These are phyloP conservation scores for Ypsolopha scabrella DNA, from an alignment of 2,888 invertebrate species.

Conservation along the genomic window DNA sequence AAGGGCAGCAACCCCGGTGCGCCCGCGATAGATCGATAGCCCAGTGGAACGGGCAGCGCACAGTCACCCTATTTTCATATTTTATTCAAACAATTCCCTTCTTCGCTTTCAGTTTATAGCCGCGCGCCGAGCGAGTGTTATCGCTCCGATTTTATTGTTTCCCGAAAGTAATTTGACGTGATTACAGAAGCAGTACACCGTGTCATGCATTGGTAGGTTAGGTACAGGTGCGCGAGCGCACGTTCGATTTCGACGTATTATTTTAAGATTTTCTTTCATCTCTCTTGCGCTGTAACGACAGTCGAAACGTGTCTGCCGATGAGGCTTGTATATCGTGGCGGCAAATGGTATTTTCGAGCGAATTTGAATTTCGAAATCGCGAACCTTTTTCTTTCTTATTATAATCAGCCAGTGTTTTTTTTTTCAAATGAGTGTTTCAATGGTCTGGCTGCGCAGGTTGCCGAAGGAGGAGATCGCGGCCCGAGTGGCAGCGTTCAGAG, in stretches of 20 bases:
- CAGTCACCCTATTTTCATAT: constrained; percentile 22
- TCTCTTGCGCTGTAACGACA: constrained; percentile 23
- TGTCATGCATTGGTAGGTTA: constrained; percentile 61
- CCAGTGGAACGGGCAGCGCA: constrained; percentile 23
- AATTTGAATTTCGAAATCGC: not conserved
- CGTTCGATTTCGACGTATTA: constrained; percentile 14
- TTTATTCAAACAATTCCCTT: constrained; percentile 14
- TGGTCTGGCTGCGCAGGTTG: constrained; percentile 76
- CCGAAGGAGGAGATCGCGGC: constrained; percentile 86
- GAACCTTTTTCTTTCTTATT: not conserved
- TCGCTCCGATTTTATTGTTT: constrained; percentile 54
- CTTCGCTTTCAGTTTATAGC: constrained; percentile 19
- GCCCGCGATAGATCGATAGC: constrained; percentile 53
- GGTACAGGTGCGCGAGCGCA: constrained; percentile 21
- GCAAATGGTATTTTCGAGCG: constrained; percentile 2
- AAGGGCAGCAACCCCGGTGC: constrained; percentile 43
- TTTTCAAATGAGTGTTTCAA: constrained; percentile 46
- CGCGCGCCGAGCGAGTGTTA: constrained; percentile 36
- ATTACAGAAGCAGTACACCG: constrained; percentile 35
- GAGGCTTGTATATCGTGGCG: constrained; percentile 1
- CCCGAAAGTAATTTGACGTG: constrained; percentile 52
- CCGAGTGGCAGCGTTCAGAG: constrained; percentile 89
- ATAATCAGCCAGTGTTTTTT: constrained; percentile 2
- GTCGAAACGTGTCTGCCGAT: constrained; percentile 1
- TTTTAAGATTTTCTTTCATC: constrained; percentile 40